These are phyloP conservation scores for Podocnemis expansa DNA, from an alignment of 2,113 vertebrate genomes.

Conservation along the genomic window DNA sequence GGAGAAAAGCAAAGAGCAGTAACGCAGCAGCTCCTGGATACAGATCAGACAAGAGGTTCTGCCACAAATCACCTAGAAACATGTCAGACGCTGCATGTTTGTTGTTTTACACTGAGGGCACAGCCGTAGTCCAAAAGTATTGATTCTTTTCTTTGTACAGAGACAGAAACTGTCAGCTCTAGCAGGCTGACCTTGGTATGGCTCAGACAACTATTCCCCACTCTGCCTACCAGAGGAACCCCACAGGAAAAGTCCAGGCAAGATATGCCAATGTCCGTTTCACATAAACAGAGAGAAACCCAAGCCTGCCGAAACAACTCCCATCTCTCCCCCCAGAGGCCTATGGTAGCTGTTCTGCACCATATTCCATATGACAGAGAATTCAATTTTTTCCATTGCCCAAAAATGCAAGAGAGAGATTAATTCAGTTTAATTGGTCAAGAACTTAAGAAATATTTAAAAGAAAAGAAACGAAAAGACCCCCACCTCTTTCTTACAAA, in stretches of 20 bases:
- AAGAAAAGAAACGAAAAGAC: conserved; percentile 13
- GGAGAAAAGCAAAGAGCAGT: conserved; percentile 77
- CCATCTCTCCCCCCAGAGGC: conserved; percentile 73
- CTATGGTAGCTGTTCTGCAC: conserved; percentile 79
- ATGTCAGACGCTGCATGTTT: conserved; percentile 95
- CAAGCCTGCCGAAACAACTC: conserved; percentile 78
- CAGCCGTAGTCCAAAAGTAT: conserved; percentile 98
- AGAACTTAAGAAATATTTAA: conserved; percentile 41
- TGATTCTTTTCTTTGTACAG: conserved; percentile 98
- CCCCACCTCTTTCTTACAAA: conserved; percentile 9
- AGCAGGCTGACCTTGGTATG: conserved; percentile 94
- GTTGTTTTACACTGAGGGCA: conserved; percentile 98
- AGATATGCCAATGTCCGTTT: conserved; percentile 82
- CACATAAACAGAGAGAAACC: conserved; percentile 76
- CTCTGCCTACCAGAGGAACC: conserved; percentile 87
- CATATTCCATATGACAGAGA: conserved; percentile 83
- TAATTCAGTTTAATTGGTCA: conserved; percentile 61
- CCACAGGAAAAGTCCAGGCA: conserved; percentile 82
- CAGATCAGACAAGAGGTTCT: conserved; percentile 88
- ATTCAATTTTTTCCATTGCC: conserved; percentile 74
- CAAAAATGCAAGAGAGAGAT: conserved; percentile 42
- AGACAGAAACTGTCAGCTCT: conserved; percentile 98
- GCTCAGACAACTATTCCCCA: conserved; percentile 93
- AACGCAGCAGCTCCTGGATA: conserved; percentile 85
- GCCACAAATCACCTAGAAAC: conserved; percentile 90